phyloP scores from a whole-genome alignment of 1,140 invertebrate genomes.

The Brachionus rotundiformis region DNA sequence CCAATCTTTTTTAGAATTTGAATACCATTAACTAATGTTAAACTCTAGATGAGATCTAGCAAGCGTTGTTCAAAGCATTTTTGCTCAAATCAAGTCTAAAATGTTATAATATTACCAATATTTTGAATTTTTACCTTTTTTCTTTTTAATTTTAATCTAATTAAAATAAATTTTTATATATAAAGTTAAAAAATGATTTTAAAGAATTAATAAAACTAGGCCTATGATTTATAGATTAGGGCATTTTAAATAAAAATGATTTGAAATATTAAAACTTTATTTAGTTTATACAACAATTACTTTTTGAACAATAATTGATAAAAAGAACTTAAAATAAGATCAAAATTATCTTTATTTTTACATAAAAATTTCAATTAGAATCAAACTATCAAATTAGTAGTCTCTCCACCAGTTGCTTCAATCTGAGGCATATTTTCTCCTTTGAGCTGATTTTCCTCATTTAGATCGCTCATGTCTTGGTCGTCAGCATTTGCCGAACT shows the following conservation, averaged over 20 bases:
- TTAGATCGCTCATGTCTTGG: constrained; percentile 1
- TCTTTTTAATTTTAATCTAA: too few relatives aligned
- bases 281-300: not conserved
- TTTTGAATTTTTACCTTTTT: too few relatives aligned
- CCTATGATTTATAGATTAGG: too few relatives aligned
- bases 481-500: constrained; percentile 17
- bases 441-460: constrained; percentile 32
- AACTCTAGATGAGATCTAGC: too few relatives aligned
- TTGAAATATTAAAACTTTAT: not conserved
- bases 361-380: not conserved
- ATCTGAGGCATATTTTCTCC: constrained; percentile 44
- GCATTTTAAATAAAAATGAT: not conserved
- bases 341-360: constrained; percentile 5
- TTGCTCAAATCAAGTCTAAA: too few relatives aligned
- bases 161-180: too few relatives aligned
- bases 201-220: too few relatives aligned
- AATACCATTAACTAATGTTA: too few relatives aligned
- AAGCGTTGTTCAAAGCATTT: too few relatives aligned
- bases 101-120: too few relatives aligned
- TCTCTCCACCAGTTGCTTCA: not conserved
- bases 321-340: not conserved
- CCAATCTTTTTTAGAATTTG: too few relatives aligned
- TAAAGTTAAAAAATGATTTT: too few relatives aligned
- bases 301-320: not conserved
- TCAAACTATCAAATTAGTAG: not conserved